phyloP scores from a whole-genome alignment of 2,888 invertebrate species.

The Uropetala carovei region DNA sequence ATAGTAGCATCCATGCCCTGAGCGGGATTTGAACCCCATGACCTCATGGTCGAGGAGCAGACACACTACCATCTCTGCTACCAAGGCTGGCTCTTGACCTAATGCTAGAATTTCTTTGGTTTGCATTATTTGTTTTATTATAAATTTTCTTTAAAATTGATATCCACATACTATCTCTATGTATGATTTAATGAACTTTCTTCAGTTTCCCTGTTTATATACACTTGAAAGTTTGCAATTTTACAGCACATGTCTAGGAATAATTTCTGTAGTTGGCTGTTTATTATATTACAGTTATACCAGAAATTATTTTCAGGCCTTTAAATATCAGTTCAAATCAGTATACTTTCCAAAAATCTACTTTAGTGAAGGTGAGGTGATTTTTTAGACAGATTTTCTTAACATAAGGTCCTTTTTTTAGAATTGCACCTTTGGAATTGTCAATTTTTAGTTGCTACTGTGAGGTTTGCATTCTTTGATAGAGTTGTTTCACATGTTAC shows the following conservation, averaged over 20 bases:
- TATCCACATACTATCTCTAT: background rate
- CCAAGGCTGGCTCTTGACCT: conserved; percentile 44
- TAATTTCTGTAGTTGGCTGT: background rate
- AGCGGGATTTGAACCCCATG: conserved; percentile 5
- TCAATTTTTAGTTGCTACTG: too few relatives aligned
- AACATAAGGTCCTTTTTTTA: background rate
- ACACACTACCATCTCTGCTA: background rate
- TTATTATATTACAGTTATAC: background rate
- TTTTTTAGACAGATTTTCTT: background rate
- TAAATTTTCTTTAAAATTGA: conserved; percentile 35
- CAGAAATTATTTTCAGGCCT: background rate
- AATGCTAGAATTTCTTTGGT: conserved; percentile 21
- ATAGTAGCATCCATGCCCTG: conserved; percentile 1
- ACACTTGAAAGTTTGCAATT: background rate
- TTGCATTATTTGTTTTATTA: conserved; percentile 28
- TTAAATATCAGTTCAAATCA: background rate
- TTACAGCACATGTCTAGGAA: background rate
- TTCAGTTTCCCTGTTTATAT: background rate
- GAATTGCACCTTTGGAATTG: background rate
- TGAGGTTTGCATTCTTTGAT: background rate
- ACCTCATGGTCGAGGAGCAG: conserved; percentile 1
- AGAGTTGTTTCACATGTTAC: background rate
- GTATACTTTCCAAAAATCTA: background rate
- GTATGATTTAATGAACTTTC: background rate
- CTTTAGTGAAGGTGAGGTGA: background rate